Conservation (phyloP, 2,888 invertebrate genomes). For the Trilocha varians region DNA sequence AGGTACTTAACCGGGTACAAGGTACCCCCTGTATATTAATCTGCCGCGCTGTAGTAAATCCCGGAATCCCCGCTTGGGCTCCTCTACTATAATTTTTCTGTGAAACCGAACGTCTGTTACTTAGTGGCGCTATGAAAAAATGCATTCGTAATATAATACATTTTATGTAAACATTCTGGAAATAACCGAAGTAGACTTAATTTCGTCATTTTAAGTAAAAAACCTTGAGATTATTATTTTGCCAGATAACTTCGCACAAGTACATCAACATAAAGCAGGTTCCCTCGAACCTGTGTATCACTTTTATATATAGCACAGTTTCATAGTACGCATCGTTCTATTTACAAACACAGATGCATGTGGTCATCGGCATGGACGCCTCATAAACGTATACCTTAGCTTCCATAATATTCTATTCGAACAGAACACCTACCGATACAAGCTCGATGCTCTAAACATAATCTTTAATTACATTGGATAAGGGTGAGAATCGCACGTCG, state of each 20-base stretch:
- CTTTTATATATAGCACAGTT: conserved; percentile 11
- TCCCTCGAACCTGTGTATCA: too few species aligned
- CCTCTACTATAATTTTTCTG: too few species aligned
- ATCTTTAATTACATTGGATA: conserved; percentile 26
- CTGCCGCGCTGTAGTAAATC: too few species aligned
- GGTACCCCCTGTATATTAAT: too few species aligned
- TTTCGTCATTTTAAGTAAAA: background rate
- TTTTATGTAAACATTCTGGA: background rate
- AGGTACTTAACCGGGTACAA: too few species aligned
- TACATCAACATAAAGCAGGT: too few species aligned
- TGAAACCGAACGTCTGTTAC: conserved; percentile 29
- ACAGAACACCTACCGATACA: conserved; percentile 26
- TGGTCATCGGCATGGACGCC: conserved; percentile 70
- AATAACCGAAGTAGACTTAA: background rate
- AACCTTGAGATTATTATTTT: too few species aligned
- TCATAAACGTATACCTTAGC: conserved; percentile 61
- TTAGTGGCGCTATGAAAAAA: conserved; percentile 12
- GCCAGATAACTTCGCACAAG: too few species aligned
- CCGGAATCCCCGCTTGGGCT: too few species aligned
- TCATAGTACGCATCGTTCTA: conserved; percentile 55
- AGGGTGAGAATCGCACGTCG: conserved; percentile 28
- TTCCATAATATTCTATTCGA: conserved; percentile 45
- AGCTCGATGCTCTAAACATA: conserved; percentile 20
- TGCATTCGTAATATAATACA: conserved; percentile 5
- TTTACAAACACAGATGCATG: conserved; percentile 73